A percentile compares a stretch with the other conserved stretches of the same genome.
These are phyloP conservation scores for Bubo blakistoni DNA, from an alignment of 2,113 vertebrate species.

Conservation along the genomic window DNA sequence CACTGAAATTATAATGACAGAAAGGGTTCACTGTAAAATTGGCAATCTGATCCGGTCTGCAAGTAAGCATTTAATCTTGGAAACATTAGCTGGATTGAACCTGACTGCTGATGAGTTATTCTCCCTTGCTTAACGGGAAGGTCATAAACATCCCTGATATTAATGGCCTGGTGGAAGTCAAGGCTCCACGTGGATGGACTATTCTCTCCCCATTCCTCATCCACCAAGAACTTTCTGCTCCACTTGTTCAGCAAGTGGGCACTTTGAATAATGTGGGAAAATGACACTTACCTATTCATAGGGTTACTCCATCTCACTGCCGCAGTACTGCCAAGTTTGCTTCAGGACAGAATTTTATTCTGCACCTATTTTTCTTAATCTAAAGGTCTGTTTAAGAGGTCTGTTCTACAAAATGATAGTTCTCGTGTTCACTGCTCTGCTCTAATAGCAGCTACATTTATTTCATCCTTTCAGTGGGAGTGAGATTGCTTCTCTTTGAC, in stretches of 20 bases:
- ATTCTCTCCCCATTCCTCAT: conserved; percentile 31
- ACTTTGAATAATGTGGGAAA: conserved; percentile 50
- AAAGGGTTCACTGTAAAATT: not conserved
- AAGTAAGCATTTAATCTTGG: not conserved
- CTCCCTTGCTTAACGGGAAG: conserved; percentile 37
- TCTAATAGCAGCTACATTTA: conserved; percentile 11
- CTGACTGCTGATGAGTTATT: conserved; percentile 42
- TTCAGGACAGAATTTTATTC: conserved; percentile 29
- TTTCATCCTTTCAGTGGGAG: conserved; percentile 10
- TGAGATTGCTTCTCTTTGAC: conserved; percentile 35
- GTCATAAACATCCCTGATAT: conserved; percentile 29
- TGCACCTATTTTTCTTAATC: conserved; percentile 34
- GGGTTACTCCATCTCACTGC: not conserved
- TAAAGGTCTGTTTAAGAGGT: not conserved
- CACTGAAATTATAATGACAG: not conserved
- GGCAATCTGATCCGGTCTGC: not conserved
- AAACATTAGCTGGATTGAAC: not conserved
- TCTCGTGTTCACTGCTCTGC: not conserved
- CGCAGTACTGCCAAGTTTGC: not conserved
- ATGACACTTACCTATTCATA: conserved; percentile 22
- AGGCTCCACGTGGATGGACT: not conserved
- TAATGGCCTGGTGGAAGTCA: conserved; percentile 30
- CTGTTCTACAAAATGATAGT: not conserved
- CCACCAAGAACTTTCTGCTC: conserved; percentile 26
- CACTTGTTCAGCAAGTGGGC: conserved; percentile 33